A percentile compares a stretch with the other conserved stretches of the same genome.
Conservation (phyloP, 2,888 invertebrate species). For the Tiliacea citrago region DNA sequence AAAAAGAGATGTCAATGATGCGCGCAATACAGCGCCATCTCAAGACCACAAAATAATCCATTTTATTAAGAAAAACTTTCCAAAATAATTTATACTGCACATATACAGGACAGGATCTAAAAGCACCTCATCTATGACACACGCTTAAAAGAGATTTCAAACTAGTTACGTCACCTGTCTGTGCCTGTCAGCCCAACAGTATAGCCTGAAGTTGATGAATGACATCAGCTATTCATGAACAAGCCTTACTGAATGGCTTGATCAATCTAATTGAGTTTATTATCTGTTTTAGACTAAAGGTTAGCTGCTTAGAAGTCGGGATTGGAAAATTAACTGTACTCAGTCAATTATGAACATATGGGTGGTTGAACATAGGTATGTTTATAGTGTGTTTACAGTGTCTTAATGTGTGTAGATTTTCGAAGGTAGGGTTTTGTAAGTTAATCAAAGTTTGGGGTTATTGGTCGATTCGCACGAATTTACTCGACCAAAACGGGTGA, state of each 20-base stretch:
- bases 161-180: conserved; percentile 50
- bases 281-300: conserved; percentile 21
- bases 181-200: conserved; percentile 33
- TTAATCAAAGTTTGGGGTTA: no score
- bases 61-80: not conserved
- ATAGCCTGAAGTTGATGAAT: conserved; percentile 51
- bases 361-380: not conserved
- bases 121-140: conserved; percentile 18
- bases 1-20: no score
- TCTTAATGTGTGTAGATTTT: not conserved
- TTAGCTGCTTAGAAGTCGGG: conserved; percentile 12
- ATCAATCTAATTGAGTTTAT: conserved; percentile 49
- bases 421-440: not conserved
- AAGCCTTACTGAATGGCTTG: conserved; percentile 33
- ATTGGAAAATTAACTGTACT: conserved; percentile 38
- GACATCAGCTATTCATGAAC: conserved; percentile 41
- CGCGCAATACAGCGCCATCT: no score
- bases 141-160: conserved; percentile 27
- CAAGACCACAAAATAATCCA: no score
- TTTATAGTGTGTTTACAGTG: conserved; percentile 19
- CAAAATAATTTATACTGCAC: not conserved
- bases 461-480: no score
- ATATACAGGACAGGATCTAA: not conserved
- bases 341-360: conserved; percentile 3
- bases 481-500: no score